Conservation (phyloP, 2,888 invertebrate genomes). For the Argyresthia goedartella region DNA sequence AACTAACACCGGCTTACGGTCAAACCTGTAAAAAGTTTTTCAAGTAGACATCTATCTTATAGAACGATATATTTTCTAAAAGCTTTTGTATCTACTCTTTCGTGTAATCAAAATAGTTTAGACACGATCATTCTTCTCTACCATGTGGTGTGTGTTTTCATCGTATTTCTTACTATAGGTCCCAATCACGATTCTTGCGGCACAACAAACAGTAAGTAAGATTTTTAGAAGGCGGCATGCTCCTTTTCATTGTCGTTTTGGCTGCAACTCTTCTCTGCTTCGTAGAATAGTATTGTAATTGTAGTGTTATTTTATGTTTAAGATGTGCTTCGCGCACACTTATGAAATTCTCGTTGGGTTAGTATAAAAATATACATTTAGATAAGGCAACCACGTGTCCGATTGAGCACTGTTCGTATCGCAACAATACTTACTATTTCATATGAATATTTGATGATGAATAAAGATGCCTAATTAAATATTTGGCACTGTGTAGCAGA, state of each 20-base stretch:
- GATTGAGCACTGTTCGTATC: slow-evolving; percentile 5
- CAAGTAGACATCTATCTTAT: slow-evolving; percentile 1
- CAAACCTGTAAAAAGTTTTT: slow-evolving; percentile 8
- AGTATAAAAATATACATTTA: not conserved
- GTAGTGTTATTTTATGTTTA: slow-evolving; percentile 30
- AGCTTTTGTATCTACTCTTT: not conserved
- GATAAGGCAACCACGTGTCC: not conserved
- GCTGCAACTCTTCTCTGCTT: slow-evolving; percentile 54
- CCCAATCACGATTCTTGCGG: slow-evolving; percentile 70
- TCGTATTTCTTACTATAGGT: slow-evolving; percentile 68
- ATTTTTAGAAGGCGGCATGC: slow-evolving; percentile 56
- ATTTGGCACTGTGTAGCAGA: slow-evolving; percentile 38
- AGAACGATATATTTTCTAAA: not conserved
- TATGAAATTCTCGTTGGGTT: not conserved
- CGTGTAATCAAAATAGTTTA: not conserved
- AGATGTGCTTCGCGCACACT: slow-evolving; percentile 41
- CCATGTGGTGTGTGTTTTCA: slow-evolving; percentile 58
- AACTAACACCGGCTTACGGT: slow-evolving; percentile 42
- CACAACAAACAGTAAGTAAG: slow-evolving; percentile 68
- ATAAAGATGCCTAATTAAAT: slow-evolving; percentile 31
- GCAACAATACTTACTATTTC: slow-evolving; percentile 16
- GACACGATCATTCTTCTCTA: not conserved
- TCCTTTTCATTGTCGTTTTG: slow-evolving; percentile 44
- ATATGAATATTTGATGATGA: slow-evolving; percentile 31
- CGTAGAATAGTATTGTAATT: slow-evolving; percentile 40